Base-by-base conservation (phyloP, 2,888 invertebrate species). In the Drosophila tanythrix region DNA sequence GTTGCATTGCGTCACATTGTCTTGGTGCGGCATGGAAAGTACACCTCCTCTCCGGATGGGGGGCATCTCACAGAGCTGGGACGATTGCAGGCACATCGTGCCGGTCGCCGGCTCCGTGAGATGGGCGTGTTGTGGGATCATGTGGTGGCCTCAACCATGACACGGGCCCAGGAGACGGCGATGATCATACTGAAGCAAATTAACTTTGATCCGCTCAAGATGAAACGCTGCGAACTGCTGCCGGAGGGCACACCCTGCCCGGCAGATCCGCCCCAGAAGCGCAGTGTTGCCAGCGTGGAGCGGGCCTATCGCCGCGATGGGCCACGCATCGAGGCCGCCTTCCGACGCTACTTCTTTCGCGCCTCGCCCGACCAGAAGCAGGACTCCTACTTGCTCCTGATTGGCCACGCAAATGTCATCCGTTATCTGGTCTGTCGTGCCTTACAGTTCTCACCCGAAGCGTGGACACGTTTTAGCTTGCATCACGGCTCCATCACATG, bases 361-460 rank as follows among this genome's bases (percentile, higher is more conserved):
- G 99, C 99, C 6, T 95, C 96, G 31, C 95, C 96, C 0, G 94
- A 94, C 0, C 98, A 99, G 93, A 94, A 95, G 13, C 94, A 96
- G 27, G 98, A 99, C 92, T 95, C 96, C 0, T 98, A 97, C 92
- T 98, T 99, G 46, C 92, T 99, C 51, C 93, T 99, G 60, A 98
- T 99, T 2, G 99, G 99, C 82, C 99, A 99, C 93, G 99, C 98
- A 3, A 99, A 99, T 93, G 99, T 99, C 31, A 99, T 99, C 88
- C 95, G 99, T 51, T 99, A 98, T 93, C 97, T 97, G 91, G 96
- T 97, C 33, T 98, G 98, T 94, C 95, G 99, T 91, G 99, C 98
- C 0, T 94, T 99, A 57, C 99, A 99, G 93, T 96, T 99, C 90
- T 99, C 99, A 0, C 97, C 99, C 0, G 99, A 99, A 93, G 99